A percentile compares a stretch with the other conserved stretches of the same genome.
Conservation (phyloP, 2,888 invertebrate species). For the Alcis repandata region DNA sequence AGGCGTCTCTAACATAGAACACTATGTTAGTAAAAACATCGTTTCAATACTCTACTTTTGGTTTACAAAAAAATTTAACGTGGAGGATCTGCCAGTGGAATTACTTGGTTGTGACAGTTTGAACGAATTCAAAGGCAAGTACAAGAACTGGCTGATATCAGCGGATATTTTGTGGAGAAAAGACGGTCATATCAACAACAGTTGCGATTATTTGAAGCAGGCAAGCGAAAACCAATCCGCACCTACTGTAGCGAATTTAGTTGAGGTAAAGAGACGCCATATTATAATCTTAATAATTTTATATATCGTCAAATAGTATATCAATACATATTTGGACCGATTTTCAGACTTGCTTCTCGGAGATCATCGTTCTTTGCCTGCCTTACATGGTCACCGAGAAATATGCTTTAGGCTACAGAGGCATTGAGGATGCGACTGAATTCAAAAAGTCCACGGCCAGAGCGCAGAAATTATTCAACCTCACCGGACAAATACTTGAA, state of each 20-base stretch:
- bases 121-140: slow-evolving; percentile 73
- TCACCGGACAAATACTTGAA: slow-evolving; percentile 66
- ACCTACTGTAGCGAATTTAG: slow-evolving; percentile 54
- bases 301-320: not conserved
- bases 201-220: slow-evolving; percentile 62
- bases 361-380: slow-evolving; percentile 71
- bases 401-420: slow-evolving; percentile 61
- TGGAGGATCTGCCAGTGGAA: slow-evolving; percentile 76
- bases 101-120: slow-evolving; percentile 71
- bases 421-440: slow-evolving; percentile 45
- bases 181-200: slow-evolving; percentile 61
- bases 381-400: slow-evolving; percentile 74
- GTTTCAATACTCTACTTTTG: slow-evolving; percentile 81
- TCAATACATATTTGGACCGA: not conserved
- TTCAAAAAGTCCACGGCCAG: slow-evolving; percentile 54
- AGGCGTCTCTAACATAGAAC: slow-evolving; percentile 59
- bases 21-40: slow-evolving; percentile 76
- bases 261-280: slow-evolving; percentile 41
- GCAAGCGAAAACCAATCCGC: slow-evolving; percentile 50
- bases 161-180: slow-evolving; percentile 75
- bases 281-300: not conserved
- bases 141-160: slow-evolving; percentile 80
- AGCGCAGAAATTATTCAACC: slow-evolving; percentile 67
- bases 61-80: slow-evolving; percentile 69
- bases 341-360: slow-evolving; percentile 74